Evolutionary conservation across 2,888 invertebrate species (phyloP).

Genomic region (Eupithecia exiguata): DNA sequence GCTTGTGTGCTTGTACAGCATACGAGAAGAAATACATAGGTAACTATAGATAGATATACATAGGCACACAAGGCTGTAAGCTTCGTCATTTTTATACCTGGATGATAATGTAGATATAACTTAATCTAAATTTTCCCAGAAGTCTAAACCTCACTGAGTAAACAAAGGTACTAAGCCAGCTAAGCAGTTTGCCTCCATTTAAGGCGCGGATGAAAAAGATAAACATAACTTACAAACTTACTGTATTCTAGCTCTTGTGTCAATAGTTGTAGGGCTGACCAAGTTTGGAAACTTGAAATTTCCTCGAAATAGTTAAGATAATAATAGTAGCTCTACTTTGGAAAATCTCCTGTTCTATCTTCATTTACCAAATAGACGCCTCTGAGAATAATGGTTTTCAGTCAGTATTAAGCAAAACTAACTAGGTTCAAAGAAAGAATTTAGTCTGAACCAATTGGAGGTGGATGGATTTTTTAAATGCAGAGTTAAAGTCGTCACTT

Average conservation of each 20-base stretch:
- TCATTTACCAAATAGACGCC: not conserved
- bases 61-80: not conserved
- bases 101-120: not conserved
- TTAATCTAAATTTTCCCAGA: not conserved
- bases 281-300: conserved; percentile 12
- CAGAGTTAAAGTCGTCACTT: no score
- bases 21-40: no score
- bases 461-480: no score
- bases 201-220: conserved; percentile 17
- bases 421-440: not conserved
- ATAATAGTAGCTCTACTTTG: not conserved
- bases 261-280: conserved; percentile 25
- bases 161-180: conserved; percentile 5
- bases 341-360: not conserved
- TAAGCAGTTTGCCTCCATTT: conserved; percentile 6
- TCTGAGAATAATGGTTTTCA: not conserved
- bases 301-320: conserved; percentile 6
- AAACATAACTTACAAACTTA: conserved; percentile 20
- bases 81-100: not conserved
- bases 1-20: not conserved
- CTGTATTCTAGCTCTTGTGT: conserved; percentile 22
- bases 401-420: not conserved
- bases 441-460: not conserved
- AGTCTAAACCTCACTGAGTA: not conserved
- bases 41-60: no score